Evolutionary conservation across 2,888 invertebrate genomes (phyloP).

Genomic region (Xestia rhomboidea): DNA sequence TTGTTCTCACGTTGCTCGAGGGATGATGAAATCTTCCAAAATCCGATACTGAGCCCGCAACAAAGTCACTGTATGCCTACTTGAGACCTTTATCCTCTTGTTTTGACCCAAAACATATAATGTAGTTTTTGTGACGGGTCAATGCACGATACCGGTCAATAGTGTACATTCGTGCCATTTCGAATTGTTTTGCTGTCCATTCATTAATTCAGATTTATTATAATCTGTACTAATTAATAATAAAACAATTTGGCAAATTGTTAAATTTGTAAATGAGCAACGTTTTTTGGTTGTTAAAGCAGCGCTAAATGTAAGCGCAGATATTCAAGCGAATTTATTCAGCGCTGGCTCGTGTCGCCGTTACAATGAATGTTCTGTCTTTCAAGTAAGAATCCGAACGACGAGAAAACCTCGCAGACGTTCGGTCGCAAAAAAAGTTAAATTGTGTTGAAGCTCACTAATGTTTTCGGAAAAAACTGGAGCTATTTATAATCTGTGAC

Average conservation of each 20-base stretch:
- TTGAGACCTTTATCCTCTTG: conserved; percentile 59
- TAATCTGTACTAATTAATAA: conserved; percentile 29
- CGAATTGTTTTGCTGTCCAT: conserved; percentile 17
- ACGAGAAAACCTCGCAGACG: conserved; percentile 17
- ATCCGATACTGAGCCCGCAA: conserved; percentile 53
- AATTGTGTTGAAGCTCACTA: conserved; percentile 46
- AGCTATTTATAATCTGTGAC: conserved; percentile 43
- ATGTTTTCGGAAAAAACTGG: conserved; percentile 33
- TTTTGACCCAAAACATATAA: conserved; percentile 46
- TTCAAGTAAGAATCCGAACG: conserved; percentile 36
- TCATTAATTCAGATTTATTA: conserved; percentile 5
- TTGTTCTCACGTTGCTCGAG: conserved; percentile 28
- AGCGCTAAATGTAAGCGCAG: background rate
- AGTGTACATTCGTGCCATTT: conserved; percentile 6
- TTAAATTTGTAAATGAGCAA: conserved; percentile 17
- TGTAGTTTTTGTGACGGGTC: conserved; percentile 47
- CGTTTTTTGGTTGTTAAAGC: conserved; percentile 17
- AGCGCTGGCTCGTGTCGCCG: conserved; percentile 22
- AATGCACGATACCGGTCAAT: conserved; percentile 8
- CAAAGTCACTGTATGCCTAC: conserved; percentile 50
- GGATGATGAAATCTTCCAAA: conserved; percentile 41
- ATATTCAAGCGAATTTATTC: conserved; percentile 46
- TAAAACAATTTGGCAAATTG: conserved; percentile 1
- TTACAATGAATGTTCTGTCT: conserved; percentile 45
- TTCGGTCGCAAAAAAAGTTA: conserved; percentile 51